Conservation (phyloP, 2,797 vertebrate species). For the Iguana delicatissima region DNA sequence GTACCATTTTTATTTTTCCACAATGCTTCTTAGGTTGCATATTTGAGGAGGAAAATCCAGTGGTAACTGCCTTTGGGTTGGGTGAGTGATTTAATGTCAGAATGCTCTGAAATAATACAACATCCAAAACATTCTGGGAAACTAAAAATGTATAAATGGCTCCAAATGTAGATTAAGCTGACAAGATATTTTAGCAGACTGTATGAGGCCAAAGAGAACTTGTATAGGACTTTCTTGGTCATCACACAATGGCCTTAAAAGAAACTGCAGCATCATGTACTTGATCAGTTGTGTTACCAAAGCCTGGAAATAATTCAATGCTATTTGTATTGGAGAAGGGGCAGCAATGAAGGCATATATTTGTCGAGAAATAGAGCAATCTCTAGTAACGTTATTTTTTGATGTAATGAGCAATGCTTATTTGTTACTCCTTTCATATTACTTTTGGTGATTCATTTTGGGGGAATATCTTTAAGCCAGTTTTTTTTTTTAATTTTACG, state of each 20-base stretch:
- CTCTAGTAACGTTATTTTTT: no score
- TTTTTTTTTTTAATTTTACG: no score
- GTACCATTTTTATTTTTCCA: neutral
- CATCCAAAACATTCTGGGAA: neutral
- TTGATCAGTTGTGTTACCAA: neutral
- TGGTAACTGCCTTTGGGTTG: no score
- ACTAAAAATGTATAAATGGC: neutral
- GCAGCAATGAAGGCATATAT: no score
- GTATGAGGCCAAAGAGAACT: neutral
- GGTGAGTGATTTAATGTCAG: neutral
- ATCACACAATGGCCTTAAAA: neutral
- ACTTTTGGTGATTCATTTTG: no score
- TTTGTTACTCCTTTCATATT: no score
- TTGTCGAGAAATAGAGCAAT: no score
- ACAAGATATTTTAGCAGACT: neutral
- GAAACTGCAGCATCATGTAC: neutral
- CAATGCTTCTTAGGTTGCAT: no score
- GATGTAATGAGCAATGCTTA: no score
- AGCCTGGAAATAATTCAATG: no score
- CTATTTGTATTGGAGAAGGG: no score
- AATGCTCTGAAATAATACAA: neutral
- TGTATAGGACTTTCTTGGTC: neutral
- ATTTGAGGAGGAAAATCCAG: neutral
- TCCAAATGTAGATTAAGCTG: neutral
- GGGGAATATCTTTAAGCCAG: no score